phyloP scores from a whole-genome alignment of 2,888 invertebrate genomes.

The Vesta saturnalis region DNA sequence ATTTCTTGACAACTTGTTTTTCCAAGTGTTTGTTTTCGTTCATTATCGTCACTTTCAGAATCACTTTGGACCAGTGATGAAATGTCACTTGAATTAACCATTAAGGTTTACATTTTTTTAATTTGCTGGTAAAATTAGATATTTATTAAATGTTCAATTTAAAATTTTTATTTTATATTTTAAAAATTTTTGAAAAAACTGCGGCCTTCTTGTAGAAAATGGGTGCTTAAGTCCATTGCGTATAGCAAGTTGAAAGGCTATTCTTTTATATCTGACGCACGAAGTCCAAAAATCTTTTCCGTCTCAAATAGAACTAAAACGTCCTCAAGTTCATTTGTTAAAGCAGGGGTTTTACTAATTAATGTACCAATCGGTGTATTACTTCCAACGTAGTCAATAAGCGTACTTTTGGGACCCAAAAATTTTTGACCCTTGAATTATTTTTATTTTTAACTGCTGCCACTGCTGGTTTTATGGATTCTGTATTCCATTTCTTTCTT shows the following conservation, averaged over 20 bases:
- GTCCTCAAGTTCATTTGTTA: constrained; percentile 41
- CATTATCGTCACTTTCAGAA: no score
- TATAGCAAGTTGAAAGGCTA: constrained; percentile 46
- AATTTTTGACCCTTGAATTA: neutral
- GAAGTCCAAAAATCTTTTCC: constrained; percentile 49
- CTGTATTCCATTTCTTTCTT: neutral
- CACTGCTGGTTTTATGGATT: neutral
- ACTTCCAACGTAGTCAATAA: constrained; percentile 4
- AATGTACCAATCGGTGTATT: constrained; percentile 5
- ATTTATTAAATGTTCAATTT: no score
- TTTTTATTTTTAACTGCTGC: neutral
- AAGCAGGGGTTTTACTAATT: constrained; percentile 41
- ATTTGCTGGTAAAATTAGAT: no score
- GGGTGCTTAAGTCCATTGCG: constrained; percentile 42
- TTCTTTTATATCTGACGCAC: constrained; percentile 44
- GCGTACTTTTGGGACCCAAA: constrained; percentile 13
- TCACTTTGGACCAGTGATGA: no score
- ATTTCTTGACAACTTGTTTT: no score
- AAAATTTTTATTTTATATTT: no score
- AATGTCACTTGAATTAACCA: no score
- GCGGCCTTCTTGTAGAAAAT: constrained; percentile 40
- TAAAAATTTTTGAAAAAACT: no score
- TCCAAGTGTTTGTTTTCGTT: no score
- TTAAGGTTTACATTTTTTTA: no score
- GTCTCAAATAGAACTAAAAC: constrained; percentile 42